Conservation (phyloP, 1,140 invertebrate species). For the Tribolium castaneum region DNA sequence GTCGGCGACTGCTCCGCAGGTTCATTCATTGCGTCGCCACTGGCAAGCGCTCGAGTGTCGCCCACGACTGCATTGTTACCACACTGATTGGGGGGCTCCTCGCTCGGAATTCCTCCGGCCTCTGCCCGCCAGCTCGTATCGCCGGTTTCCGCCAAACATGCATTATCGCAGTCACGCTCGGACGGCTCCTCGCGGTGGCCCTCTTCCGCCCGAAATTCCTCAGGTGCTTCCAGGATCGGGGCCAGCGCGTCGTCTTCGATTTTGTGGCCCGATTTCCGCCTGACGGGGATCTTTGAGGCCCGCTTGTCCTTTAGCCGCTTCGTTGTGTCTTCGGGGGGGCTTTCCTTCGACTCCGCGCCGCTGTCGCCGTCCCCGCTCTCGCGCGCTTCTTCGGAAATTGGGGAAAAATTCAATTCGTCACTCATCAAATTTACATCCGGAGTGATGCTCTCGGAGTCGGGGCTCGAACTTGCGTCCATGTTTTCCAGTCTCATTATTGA, state of each 20-base stretch:
- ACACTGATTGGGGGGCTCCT: too few species aligned
- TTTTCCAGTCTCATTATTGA: conserved; percentile 12
- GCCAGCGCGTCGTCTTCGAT: not conserved
- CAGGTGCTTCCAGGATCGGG: conserved; percentile 30
- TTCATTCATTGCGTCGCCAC: not conserved
- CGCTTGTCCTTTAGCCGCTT: conserved; percentile 5
- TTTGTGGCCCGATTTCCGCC: too few species aligned
- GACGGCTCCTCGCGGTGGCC: not conserved
- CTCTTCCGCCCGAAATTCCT: conserved; percentile 31
- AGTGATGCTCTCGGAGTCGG: conserved; percentile 7
- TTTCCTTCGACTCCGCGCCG: conserved; percentile 4
- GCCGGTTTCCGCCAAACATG: conserved; percentile 28
- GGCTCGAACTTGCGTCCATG: conserved; percentile 5
- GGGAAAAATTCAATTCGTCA: conserved; percentile 32
- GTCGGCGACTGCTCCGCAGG: conserved; percentile 7
- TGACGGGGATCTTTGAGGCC: conserved; percentile 10
- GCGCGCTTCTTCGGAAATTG: conserved; percentile 17
- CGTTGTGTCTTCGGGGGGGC: not conserved
- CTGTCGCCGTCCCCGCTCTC: conserved; percentile 16
- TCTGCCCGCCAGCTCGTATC: conserved; percentile 27
- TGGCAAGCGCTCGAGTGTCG: too few species aligned
- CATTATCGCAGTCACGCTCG: conserved; percentile 23
- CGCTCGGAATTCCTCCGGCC: not conserved
- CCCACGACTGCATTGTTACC: too few species aligned
- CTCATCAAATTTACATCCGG: conserved; percentile 35